A percentile compares a stretch with the other conserved stretches of the same genome.
Conservation (phyloP, 1,140 invertebrate genomes). For the Heliconius eleuchia region DNA sequence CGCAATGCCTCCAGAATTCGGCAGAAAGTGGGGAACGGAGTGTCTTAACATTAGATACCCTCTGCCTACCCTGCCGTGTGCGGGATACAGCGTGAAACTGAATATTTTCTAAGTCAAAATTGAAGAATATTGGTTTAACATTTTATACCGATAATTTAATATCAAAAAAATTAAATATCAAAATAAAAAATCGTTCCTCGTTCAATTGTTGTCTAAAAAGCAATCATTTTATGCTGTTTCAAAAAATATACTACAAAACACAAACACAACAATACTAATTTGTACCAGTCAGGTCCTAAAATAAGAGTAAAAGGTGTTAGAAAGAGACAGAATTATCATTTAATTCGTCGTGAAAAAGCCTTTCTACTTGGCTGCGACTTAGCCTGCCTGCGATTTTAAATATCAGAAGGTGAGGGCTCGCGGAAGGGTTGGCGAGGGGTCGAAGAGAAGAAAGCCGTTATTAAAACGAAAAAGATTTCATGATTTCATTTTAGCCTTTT, state of each 20-base stretch:
- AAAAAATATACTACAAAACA: background rate
- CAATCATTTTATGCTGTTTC: background rate
- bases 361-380: constrained; percentile 56
- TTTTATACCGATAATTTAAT: too few species aligned
- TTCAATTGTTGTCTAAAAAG: background rate
- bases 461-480: constrained; percentile 68
- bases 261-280: background rate
- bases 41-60: too few species aligned
- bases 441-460: constrained; percentile 70
- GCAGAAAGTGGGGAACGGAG: too few species aligned
- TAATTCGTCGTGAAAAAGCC: constrained; percentile 40
- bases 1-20: too few species aligned
- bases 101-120: background rate
- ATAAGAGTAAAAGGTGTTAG: constrained; percentile 21
- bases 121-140: background rate
- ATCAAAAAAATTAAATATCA: too few species aligned
- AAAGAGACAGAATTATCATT: constrained; percentile 37
- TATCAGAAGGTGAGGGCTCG: constrained; percentile 62
- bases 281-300: constrained; percentile 6
- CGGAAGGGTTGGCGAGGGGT: constrained; percentile 59
- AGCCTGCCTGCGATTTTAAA: constrained; percentile 73
- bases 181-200: too few species aligned
- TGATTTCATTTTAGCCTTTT: constrained; percentile 33
- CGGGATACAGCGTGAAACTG: too few species aligned
- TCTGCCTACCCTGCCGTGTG: too few species aligned